Base-by-base conservation (phyloP, 2,888 invertebrate species). In the Troides helena region DNA sequence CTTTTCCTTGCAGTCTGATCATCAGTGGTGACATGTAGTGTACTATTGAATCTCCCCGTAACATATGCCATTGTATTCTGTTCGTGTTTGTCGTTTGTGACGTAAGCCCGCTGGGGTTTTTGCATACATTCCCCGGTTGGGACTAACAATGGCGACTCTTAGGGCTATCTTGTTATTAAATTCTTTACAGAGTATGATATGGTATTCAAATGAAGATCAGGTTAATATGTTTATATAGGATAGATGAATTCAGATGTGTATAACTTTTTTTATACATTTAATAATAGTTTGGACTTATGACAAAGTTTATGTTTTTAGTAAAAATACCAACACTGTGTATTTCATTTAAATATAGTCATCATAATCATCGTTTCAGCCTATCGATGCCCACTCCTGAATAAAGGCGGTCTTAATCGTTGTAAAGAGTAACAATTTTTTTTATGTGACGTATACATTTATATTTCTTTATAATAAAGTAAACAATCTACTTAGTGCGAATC, bases 61-160 rank as follows among this genome's bases (percentile, higher is more conserved):
- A 75, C 74, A 73, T 74, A 72, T 66, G 71, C 77, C 71, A 80
- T 81, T 82, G 81, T 81, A 76, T 81, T 77, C 74, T 69, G 70
- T 65, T 74, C 66, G 70, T 68, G 73, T 71, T 72, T 65, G 70
- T 68, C 71, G 71, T 72, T 25, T 63, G 56, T 71, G 76, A 75
- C 75, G 74, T 72, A 71, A 73, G 74, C 70, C 64, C 67, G 68
- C 75, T 74, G 69, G 73, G 74, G 74, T 74, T 75, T 73, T 75
- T 64, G 67, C 62, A 72, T 71, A 72, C 72, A 73, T 50, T 64
- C 60, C 36, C 30, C 60, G 61, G 62, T 70, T 71, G 66, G 69
- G 61, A 65, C 67, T 62, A 73, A 78, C 76, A 75, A 74, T 77
- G 70, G 73, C 36, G 68, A 76, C 72, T 71, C 72, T 72, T 75